phyloP scores from a whole-genome alignment of 2,797 vertebrate genomes.

The Parauchenoglanis punctatus region DNA sequence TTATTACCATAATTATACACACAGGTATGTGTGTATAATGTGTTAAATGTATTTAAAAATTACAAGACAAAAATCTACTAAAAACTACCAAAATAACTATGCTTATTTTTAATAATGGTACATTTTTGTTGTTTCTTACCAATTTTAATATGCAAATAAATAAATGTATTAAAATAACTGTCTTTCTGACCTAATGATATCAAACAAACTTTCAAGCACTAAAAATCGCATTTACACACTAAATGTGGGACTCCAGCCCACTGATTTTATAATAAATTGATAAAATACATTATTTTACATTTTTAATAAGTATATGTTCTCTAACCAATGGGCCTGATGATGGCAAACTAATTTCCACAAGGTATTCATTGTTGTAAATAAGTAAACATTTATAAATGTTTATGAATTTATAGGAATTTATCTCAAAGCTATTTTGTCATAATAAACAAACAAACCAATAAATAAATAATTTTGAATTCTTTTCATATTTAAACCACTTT shows the following conservation, averaged over 20 bases:
- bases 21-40: background rate
- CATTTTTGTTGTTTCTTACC: background rate
- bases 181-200: background rate
- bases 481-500: background rate
- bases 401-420: background rate
- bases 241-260: no score
- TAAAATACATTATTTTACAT: background rate
- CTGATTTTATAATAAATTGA: no score
- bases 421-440: background rate
- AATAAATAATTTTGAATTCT: background rate
- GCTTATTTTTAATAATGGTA: background rate
- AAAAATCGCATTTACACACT: no score
- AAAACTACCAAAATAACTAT: background rate
- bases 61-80: background rate
- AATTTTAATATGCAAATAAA: no score
- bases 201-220: no score
- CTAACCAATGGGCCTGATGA: background rate
- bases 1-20: no score
- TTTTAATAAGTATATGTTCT: background rate
- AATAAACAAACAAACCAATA: background rate
- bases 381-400: background rate
- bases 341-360: background rate
- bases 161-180: background rate
- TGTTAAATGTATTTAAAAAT: background rate
- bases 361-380: background rate